Conservation (phyloP, 2,797 vertebrate genomes). For the Oryzias dopingdopingensis region DNA sequence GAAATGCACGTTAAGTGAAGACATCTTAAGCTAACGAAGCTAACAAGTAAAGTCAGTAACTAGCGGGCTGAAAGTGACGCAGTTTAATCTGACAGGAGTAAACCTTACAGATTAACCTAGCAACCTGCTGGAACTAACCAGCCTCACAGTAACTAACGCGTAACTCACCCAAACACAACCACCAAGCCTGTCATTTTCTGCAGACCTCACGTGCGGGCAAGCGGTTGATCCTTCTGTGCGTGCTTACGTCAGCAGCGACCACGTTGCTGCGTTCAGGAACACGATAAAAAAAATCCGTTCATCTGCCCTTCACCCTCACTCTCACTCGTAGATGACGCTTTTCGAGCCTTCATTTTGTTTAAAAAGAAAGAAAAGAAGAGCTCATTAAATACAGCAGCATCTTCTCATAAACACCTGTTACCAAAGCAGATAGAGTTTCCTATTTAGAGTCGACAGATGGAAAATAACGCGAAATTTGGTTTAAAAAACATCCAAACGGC, state of each 20-base stretch:
- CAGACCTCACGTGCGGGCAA: constrained; percentile 41
- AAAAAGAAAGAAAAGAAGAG: no score
- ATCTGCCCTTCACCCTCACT: no score
- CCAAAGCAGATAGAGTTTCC: no score
- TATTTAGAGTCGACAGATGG: no score
- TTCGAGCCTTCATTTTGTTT: no score
- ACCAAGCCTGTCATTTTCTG: constrained; percentile 12
- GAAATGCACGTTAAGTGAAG: neutral
- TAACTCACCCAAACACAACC: neutral
- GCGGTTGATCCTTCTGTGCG: constrained; percentile 17
- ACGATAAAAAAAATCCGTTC: neutral
- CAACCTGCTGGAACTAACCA: no score
- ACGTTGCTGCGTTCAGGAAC: constrained; percentile 14
- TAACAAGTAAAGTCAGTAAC: constrained; percentile 17
- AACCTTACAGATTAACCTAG: no score
- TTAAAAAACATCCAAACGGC: no score
- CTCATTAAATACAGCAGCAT: no score
- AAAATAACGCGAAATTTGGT: no score
- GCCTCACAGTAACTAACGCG: neutral
- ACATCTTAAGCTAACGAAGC: constrained; percentile 13
- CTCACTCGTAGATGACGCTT: no score
- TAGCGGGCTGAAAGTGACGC: constrained; percentile 11
- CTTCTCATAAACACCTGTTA: no score
- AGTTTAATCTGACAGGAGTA: neutral
- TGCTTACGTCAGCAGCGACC: constrained; percentile 27